Evolutionary conservation across 2,797 vertebrate genomes (phyloP).

Genomic region (Leptoclinus maculatus): DNA sequence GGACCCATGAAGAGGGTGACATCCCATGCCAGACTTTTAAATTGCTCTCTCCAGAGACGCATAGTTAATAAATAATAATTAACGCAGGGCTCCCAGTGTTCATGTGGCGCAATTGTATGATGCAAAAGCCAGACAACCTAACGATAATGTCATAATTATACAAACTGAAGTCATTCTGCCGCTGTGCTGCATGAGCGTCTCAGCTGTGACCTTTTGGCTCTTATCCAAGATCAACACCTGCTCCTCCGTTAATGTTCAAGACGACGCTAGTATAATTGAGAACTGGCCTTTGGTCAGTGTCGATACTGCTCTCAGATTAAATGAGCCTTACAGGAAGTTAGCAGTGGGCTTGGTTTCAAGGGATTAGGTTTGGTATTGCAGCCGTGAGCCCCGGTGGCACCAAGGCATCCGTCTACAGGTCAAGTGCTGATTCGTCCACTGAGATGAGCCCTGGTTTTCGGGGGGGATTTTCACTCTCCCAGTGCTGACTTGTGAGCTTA

Average conservation of each 20-base stretch:
- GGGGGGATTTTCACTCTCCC: slow-evolving; percentile 53
- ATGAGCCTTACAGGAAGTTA: slow-evolving; percentile 48
- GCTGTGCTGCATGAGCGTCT: neutral
- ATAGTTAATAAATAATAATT: slow-evolving; percentile 32
- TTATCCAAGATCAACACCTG: slow-evolving; percentile 39
- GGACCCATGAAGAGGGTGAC: slow-evolving; percentile 39
- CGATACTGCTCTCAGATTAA: slow-evolving; percentile 21
- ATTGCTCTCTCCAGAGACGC: slow-evolving; percentile 66
- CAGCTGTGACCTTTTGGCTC: slow-evolving; percentile 16
- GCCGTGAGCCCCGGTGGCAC: slow-evolving; percentile 42
- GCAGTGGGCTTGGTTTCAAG: slow-evolving; percentile 49
- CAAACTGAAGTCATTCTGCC: slow-evolving; percentile 25
- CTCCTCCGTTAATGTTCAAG: slow-evolving; percentile 8
- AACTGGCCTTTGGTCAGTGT: slow-evolving; percentile 17
- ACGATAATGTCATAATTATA: slow-evolving; percentile 11
- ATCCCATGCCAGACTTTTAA: slow-evolving; percentile 63
- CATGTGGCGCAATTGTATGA: slow-evolving; percentile 41
- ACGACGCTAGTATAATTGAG: slow-evolving; percentile 6
- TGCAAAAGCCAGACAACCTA: slow-evolving; percentile 25
- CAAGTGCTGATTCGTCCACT: slow-evolving; percentile 48
- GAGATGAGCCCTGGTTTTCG: slow-evolving; percentile 31
- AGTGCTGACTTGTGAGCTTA: slow-evolving; percentile 38
- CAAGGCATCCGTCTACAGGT: slow-evolving; percentile 58
- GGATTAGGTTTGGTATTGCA: slow-evolving; percentile 61
- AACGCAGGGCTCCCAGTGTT: slow-evolving; percentile 35